Evolutionary conservation across 2,113 vertebrate genomes (phyloP).

Genomic region (Prunella fulvescens): DNA sequence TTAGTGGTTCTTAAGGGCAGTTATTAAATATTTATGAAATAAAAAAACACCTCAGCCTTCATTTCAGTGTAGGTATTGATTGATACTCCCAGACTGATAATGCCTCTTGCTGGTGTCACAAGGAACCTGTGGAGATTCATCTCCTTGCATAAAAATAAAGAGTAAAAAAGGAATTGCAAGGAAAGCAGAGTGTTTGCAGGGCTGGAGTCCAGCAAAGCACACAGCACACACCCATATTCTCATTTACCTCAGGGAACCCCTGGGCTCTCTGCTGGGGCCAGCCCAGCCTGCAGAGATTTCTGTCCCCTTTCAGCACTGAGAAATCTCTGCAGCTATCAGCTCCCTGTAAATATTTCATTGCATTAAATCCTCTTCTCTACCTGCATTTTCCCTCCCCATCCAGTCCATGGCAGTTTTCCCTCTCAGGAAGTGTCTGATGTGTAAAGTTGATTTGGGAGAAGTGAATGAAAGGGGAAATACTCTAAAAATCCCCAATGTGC

Average conservation of each 20-base stretch:
- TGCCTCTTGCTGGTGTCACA: not conserved
- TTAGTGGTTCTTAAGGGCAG: not conserved
- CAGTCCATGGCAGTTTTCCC: not conserved
- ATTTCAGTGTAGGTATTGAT: not conserved
- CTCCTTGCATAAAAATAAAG: not conserved
- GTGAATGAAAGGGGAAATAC: not conserved
- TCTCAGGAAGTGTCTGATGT: not conserved
- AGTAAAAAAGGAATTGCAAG: no score
- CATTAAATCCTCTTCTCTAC: not conserved
- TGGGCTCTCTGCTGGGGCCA: not conserved
- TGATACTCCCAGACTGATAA: not conserved
- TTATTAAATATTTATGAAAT: not conserved
- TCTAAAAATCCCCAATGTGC: accelerated
- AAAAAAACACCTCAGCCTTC: not conserved
- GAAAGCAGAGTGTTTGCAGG: not conserved
- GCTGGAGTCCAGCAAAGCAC: slow-evolving; percentile 18
- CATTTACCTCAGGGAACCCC: not conserved
- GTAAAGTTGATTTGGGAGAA: not conserved
- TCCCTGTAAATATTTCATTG: not conserved
- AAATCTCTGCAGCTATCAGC: not conserved
- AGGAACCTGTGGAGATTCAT: not conserved
- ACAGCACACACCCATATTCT: not conserved
- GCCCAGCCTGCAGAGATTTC: not conserved
- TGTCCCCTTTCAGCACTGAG: not conserved
- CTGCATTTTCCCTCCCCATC: not conserved